Evolutionary conservation across 2,888 invertebrate genomes (phyloP).

Genomic region (Yponomeuta cagnagella): DNA sequence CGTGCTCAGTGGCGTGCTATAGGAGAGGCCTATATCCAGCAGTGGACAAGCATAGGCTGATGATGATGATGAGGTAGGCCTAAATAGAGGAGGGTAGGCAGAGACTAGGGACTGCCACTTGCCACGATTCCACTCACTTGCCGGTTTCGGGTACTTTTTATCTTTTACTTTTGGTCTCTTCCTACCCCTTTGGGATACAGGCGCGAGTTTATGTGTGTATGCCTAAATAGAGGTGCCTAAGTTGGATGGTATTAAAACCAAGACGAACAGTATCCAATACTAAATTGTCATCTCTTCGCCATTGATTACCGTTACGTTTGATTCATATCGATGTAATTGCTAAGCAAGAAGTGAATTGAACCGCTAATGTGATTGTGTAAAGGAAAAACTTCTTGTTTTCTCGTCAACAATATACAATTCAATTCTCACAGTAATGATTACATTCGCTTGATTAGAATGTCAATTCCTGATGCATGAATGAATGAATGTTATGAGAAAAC

Average conservation of each 20-base stretch:
- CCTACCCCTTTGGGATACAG: no score
- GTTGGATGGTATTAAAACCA: background rate
- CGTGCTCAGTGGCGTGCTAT: no score
- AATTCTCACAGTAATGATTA: conserved; percentile 46
- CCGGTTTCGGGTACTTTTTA: no score
- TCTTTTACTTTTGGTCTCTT: no score
- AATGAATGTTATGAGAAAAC: conserved; percentile 11
- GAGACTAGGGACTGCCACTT: no score
- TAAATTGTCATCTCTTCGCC: no score
- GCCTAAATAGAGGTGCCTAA: background rate
- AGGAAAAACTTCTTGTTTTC: conserved; percentile 58
- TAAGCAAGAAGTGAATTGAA: conserved; percentile 57
- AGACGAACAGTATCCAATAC: no score
- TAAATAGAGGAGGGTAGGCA: no score
- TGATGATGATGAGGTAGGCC: background rate
- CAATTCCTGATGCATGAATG: conserved; percentile 26
- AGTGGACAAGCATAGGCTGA: no score
- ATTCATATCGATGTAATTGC: background rate
- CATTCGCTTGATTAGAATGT: conserved; percentile 22
- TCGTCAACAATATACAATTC: conserved; percentile 44
- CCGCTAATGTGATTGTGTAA: conserved; percentile 44
- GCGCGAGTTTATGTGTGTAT: background rate
- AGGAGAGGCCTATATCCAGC: no score
- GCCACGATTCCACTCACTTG: no score
- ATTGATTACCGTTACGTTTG: no score